phyloP scores from a whole-genome alignment of 2,797 vertebrate genomes.

The Rhinatrema bivittatum region DNA sequence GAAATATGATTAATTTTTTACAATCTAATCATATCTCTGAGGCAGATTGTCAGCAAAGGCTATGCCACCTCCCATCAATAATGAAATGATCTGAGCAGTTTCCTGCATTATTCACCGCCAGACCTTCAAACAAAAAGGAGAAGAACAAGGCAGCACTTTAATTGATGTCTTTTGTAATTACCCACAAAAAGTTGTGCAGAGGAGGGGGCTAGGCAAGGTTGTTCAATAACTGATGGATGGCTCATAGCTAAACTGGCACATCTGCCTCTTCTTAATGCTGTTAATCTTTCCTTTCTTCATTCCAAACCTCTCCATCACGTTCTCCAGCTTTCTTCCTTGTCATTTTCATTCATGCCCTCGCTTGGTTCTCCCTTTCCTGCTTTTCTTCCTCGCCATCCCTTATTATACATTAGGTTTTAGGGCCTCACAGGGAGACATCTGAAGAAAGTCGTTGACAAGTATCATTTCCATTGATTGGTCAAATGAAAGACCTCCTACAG shows the following conservation, averaged over 20 bases:
- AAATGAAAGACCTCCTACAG: no score
- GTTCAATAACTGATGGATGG: background rate
- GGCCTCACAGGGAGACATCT: no score
- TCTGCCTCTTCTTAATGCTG: slow-evolving; percentile 16
- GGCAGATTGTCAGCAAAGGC: slow-evolving; percentile 48
- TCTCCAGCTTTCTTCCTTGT: no score
- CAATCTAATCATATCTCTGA: slow-evolving; percentile 55
- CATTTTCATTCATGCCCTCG: background rate
- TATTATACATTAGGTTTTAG: background rate
- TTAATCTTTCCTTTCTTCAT: no score
- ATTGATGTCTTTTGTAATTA: slow-evolving; percentile 26
- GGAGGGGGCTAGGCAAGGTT: background rate
- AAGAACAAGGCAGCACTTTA: background rate
- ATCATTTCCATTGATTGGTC: no score
- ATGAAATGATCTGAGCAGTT: slow-evolving; percentile 40
- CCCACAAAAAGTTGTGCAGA: background rate
- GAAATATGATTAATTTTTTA: slow-evolving; percentile 54
- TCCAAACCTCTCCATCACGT: slow-evolving; percentile 1
- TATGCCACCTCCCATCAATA: slow-evolving; percentile 61
- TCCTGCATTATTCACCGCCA: slow-evolving; percentile 55
- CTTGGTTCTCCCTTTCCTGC: slow-evolving; percentile 10
- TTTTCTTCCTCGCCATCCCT: no score
- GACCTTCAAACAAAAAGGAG: slow-evolving; percentile 26
- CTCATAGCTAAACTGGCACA: background rate
- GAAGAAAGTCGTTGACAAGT: no score